Evolutionary conservation across 1,140 invertebrate species (phyloP).

Genomic region (Brachionus plicatilis): DNA sequence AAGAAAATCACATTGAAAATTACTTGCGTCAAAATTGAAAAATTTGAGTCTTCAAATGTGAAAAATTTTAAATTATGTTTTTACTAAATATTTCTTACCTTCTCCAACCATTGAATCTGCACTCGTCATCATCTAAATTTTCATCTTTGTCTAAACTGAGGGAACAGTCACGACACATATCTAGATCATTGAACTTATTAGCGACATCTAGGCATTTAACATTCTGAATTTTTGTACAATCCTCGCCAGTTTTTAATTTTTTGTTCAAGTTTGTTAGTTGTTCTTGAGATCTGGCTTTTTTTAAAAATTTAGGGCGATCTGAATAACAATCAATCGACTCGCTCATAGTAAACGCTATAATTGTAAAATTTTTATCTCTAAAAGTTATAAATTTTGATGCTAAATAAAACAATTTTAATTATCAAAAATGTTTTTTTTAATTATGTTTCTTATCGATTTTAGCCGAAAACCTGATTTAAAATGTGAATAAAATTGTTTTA

Average conservation of each 20-base stretch:
- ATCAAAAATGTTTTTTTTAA: background rate
- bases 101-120: conserved; percentile 32
- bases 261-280: background rate
- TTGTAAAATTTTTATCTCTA: background rate
- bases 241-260: background rate
- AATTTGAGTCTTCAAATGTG: background rate
- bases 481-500: background rate
- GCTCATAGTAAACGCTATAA: background rate
- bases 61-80: background rate
- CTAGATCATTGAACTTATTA: background rate
- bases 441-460: background rate
- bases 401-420: background rate
- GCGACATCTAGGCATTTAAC: background rate
- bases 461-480: background rate
- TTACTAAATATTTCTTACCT: background rate
- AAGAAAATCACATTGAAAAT: background rate
- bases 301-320: background rate
- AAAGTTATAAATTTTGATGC: background rate
- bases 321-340: background rate
- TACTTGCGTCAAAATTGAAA: background rate
- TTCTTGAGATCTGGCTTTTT: background rate
- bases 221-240: background rate
- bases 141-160: background rate
- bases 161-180: background rate
- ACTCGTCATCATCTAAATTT: background rate